Conservation (phyloP, 2,113 vertebrate species). For the Microtus ochrogaster region DNA sequence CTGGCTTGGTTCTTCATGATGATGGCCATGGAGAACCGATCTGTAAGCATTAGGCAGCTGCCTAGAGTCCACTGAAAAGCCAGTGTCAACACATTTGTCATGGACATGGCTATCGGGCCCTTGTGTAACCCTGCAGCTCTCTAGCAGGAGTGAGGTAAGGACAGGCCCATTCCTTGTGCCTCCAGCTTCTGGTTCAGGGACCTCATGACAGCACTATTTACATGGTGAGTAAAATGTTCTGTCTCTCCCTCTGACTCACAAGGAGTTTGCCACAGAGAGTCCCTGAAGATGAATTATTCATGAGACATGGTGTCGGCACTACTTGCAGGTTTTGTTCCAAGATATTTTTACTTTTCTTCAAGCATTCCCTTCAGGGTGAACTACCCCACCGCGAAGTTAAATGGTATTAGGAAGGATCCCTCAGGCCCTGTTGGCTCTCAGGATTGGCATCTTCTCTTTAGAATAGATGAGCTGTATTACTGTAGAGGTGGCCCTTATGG, state of each 20-base stretch:
- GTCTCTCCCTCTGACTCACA: constrained; percentile 54
- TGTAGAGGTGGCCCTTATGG: background rate
- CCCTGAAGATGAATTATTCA: constrained; percentile 69
- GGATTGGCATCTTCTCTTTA: background rate
- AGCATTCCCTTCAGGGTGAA: constrained; percentile 51
- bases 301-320: constrained; percentile 71
- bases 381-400: constrained; percentile 27
- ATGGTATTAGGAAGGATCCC: background rate
- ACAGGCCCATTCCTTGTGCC: background rate
- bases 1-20: background rate
- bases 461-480: background rate
- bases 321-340: constrained; percentile 49
- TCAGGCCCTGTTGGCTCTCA: background rate
- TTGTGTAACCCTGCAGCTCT: fast-evolving
- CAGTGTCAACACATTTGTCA: too few species aligned
- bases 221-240: background rate
- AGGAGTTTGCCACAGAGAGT: constrained; percentile 66
- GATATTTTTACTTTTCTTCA: constrained; percentile 74
- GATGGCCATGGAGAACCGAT: fast-evolving
- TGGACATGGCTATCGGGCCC: background rate
- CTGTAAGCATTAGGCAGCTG: background rate
- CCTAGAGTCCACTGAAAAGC: background rate
- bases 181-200: background rate
- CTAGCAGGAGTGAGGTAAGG: background rate
- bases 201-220: background rate